These are phyloP conservation scores for Nycticryphes semicollaris DNA, from an alignment of 2,113 vertebrate species.

Conservation along the genomic window DNA sequence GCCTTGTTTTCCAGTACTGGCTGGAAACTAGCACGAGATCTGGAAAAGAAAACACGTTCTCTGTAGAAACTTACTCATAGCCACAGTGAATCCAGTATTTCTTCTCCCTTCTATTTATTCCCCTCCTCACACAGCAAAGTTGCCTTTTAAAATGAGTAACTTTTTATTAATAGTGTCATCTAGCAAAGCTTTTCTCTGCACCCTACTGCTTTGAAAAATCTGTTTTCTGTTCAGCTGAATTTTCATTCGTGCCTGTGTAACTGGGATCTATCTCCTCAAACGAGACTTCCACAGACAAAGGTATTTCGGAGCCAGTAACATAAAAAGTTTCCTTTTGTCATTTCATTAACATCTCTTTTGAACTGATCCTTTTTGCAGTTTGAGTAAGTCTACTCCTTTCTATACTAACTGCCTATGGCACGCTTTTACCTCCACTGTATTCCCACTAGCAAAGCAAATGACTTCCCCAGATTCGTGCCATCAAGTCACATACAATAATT, in stretches of 20 bases:
- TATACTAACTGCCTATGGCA: not conserved
- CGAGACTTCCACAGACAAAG: not conserved
- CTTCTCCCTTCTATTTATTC: not conserved
- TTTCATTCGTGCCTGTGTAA: not conserved
- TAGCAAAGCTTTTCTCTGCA: not conserved
- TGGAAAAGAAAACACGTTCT: not conserved
- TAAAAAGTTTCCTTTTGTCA: not conserved
- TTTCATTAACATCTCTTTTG: not conserved
- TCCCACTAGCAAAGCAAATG: not conserved
- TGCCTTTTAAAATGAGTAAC: not conserved
- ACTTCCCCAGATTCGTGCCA: not conserved
- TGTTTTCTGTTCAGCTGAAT: not conserved
- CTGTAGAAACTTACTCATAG: not conserved
- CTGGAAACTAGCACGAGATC: not conserved
- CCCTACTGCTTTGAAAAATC: not conserved
- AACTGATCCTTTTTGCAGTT: not conserved
- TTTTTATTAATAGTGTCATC: not conserved
- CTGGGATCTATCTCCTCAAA: not conserved
- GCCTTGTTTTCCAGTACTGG: not conserved
- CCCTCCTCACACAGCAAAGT: not conserved
- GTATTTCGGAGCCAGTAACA: not conserved
- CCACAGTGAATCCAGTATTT: not conserved
- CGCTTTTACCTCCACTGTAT: not conserved
- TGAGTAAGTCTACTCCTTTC: not conserved
- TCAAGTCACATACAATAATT: not conserved